Evolutionary conservation across 2,888 invertebrate genomes (phyloP).

Genomic region (Salticus scenicus): DNA sequence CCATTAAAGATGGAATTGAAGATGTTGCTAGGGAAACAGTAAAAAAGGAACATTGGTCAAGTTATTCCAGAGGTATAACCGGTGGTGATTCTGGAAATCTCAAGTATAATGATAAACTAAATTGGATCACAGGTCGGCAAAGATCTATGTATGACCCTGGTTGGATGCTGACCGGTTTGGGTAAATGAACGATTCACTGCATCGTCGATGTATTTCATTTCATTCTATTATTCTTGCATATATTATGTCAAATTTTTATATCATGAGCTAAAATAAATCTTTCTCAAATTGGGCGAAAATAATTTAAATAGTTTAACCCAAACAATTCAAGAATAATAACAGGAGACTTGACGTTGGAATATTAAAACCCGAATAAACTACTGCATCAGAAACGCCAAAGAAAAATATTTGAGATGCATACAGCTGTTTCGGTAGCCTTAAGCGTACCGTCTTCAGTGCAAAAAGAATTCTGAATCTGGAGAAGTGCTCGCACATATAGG

Average conservation of each 20-base stretch:
- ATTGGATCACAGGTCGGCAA: constrained; percentile 25
- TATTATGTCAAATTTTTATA: not conserved
- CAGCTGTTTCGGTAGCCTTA: too few species aligned
- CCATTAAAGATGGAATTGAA: constrained; percentile 37
- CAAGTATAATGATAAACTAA: not conserved
- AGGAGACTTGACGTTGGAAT: too few species aligned
- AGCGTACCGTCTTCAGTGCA: too few species aligned
- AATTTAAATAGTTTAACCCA: too few species aligned
- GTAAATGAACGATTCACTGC: constrained; percentile 10
- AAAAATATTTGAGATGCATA: too few species aligned
- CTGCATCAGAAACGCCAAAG: too few species aligned
- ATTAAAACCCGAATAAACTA: too few species aligned
- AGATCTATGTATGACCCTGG: constrained; percentile 59
- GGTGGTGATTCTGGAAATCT: not conserved
- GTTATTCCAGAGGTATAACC: constrained; percentile 6
- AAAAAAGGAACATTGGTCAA: constrained; percentile 33
- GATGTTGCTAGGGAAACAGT: constrained; percentile 31
- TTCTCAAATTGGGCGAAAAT: too few species aligned
- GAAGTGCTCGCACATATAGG: too few species aligned
- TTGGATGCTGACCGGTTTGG: constrained; percentile 65
- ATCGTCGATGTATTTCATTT: not conserved
- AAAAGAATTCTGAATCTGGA: too few species aligned
- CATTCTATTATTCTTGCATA: not conserved
- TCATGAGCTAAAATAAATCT: not conserved
- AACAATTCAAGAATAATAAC: too few species aligned